Conservation (phyloP, 2,797 vertebrate genomes). For the Champsocephalus esox region DNA sequence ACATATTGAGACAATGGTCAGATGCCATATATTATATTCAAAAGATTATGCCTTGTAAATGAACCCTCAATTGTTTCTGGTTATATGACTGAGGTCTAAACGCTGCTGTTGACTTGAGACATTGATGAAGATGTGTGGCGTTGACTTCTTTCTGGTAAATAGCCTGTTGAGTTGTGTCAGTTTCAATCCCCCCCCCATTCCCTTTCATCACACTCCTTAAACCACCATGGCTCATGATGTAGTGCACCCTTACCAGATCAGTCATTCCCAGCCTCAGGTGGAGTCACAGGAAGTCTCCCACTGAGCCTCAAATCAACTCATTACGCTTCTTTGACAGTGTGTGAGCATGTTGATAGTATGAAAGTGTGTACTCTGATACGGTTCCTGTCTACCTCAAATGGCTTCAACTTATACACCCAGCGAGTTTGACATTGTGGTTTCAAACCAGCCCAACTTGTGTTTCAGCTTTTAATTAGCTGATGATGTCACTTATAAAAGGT, state of each 20-base stretch:
- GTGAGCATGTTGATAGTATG: conserved; percentile 43
- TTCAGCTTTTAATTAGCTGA: conserved; percentile 19
- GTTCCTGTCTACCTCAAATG: conserved; percentile 82
- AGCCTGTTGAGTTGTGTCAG: conserved; percentile 56
- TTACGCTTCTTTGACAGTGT: conserved; percentile 33
- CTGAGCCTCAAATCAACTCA: conserved; percentile 42
- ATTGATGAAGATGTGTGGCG: conserved; percentile 58
- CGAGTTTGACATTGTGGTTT: conserved; percentile 57
- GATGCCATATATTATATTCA: conserved; percentile 76
- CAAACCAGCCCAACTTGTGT: conserved; percentile 49
- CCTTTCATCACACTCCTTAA: conserved; percentile 53
- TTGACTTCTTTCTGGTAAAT: conserved; percentile 64
- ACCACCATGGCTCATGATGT: conserved; percentile 50
- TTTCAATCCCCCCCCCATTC: conserved; percentile 35
- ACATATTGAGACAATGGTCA: conserved; percentile 63
- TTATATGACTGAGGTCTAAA: conserved; percentile 66
- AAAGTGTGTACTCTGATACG: conserved; percentile 59
- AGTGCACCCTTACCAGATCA: conserved; percentile 43
- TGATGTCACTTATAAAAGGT: conserved; percentile 22
- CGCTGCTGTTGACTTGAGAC: conserved; percentile 78
- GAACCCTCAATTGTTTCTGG: conserved; percentile 63
- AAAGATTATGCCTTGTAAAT: conserved; percentile 79
- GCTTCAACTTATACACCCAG: conserved; percentile 58
- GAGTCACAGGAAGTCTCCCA: conserved; percentile 52
- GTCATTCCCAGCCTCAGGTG: conserved; percentile 61